A percentile compares a stretch with the other conserved stretches of the same genome.
Conservation (phyloP, 2,113 vertebrate genomes). For the Columbina picui region DNA sequence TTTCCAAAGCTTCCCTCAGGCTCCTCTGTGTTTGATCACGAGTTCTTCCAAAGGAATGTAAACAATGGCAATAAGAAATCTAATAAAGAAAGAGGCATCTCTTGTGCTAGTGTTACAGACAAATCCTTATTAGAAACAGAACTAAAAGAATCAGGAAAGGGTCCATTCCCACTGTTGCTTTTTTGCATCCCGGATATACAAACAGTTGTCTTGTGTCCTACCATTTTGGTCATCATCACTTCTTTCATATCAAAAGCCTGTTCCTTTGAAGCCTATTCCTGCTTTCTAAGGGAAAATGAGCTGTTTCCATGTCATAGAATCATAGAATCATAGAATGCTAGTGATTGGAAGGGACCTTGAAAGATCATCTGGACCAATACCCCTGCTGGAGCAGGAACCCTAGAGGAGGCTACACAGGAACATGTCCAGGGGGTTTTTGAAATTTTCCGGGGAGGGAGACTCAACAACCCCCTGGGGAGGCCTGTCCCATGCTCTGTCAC, state of each 20-base stretch:
- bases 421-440: no score
- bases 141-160: not conserved
- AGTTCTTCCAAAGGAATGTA: conserved; percentile 30
- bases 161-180: not conserved
- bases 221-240: not conserved
- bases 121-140: not conserved
- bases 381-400: no score
- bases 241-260: not conserved
- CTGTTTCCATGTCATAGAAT: not conserved
- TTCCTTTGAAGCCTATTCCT: not conserved
- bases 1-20: conserved; percentile 31
- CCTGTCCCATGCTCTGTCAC: no score
- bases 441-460: no score
- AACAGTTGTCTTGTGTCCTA: not conserved
- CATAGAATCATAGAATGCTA: no score
- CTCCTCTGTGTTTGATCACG: not conserved
- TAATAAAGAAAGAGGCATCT: not conserved
- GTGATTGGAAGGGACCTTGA: no score
- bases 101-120: not conserved
- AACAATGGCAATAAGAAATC: conserved; percentile 4
- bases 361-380: no score
- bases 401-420: no score
- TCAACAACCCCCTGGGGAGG: no score
- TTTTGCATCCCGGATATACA: not conserved
- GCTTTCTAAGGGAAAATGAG: not conserved